phyloP scores from a whole-genome alignment of 2,113 vertebrate species.

The Irena cyanogastra region DNA sequence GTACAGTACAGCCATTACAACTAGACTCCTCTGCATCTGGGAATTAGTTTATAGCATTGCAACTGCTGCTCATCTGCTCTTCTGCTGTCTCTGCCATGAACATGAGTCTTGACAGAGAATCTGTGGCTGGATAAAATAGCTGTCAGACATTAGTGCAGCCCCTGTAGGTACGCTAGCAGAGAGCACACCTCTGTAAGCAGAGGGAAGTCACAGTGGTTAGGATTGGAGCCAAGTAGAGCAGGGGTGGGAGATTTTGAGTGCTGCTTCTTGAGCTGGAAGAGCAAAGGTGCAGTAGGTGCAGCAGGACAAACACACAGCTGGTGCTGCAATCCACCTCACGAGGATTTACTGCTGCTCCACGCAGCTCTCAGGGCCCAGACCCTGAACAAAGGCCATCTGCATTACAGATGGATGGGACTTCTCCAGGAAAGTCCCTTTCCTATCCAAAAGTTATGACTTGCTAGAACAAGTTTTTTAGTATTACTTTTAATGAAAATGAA shows the following conservation, averaged over 20 bases:
- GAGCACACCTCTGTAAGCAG: background rate
- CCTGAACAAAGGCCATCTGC: background rate
- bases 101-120: constrained; percentile 16
- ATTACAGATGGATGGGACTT: background rate
- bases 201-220: background rate
- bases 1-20: constrained; percentile 30
- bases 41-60: constrained; percentile 40
- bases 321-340: background rate
- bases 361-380: background rate
- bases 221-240: background rate
- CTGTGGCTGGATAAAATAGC: constrained; percentile 9
- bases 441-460: background rate
- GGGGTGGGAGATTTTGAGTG: background rate
- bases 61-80: constrained; percentile 57
- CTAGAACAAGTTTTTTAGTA: background rate
- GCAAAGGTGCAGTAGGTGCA: background rate
- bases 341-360: background rate
- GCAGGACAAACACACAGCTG: background rate
- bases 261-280: background rate
- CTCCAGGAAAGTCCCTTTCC: background rate
- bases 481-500: background rate
- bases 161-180: background rate
- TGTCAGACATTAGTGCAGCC: background rate
- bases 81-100: constrained; percentile 30
- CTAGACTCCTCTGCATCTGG: constrained; percentile 51